Evolutionary conservation across 2,888 invertebrate species (phyloP).

Genomic region (Drosophila koepferae): DNA sequence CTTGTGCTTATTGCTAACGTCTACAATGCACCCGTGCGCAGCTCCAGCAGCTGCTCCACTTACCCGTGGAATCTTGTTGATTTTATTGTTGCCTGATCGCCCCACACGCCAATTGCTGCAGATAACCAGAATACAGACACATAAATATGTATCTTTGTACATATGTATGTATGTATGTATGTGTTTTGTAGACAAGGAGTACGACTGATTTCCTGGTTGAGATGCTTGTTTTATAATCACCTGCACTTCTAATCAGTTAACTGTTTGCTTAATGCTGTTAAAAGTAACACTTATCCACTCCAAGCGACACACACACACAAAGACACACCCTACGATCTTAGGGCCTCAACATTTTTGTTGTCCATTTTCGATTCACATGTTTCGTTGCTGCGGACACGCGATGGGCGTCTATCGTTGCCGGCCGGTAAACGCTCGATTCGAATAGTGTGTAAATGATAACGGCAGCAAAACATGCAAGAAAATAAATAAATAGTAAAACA

Average conservation of each 20-base stretch:
- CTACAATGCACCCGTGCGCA: conserved; percentile 7
- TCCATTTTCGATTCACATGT: conserved; percentile 33
- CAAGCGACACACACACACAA: conserved; percentile 9
- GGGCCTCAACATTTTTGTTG: conserved; percentile 27
- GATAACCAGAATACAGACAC: conserved; percentile 24
- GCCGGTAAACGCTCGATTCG: conserved; percentile 64
- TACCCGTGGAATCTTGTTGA: conserved; percentile 19
- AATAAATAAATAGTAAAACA: conserved; percentile 61
- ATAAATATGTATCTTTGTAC: not conserved
- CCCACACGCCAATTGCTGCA: conserved; percentile 53
- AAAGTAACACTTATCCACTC: conserved; percentile 63
- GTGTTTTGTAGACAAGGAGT: conserved; percentile 8
- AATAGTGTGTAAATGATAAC: conserved; percentile 69
- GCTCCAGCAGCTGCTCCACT: conserved; percentile 37
- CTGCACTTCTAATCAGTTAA: conserved; percentile 55
- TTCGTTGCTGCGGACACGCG: conserved; percentile 63
- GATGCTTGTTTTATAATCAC: conserved; percentile 52
- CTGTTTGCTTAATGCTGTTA: conserved; percentile 68
- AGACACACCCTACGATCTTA: conserved; percentile 13
- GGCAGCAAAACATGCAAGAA: conserved; percentile 66
- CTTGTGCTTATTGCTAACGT: conserved; percentile 3
- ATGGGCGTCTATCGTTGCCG: conserved; percentile 54
- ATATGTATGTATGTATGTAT: not conserved
- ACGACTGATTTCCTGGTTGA: conserved; percentile 9
- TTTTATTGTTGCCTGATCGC: conserved; percentile 37